phyloP scores from a whole-genome alignment of 2,113 vertebrate species.

The Campylomormyrus tamandua region DNA sequence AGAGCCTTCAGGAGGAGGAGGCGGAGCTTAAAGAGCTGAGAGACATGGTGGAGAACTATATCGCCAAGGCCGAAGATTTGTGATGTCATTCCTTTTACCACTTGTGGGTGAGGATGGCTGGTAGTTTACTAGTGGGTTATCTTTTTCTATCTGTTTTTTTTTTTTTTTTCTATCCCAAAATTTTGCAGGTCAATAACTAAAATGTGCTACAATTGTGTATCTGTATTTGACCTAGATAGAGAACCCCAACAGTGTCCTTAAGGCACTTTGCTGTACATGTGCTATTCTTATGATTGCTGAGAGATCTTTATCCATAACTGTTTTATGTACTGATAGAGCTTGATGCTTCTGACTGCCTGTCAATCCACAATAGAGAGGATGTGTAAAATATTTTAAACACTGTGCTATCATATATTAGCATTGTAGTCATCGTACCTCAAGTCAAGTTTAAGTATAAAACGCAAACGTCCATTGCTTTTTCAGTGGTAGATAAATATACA shows the following conservation, averaged over 20 bases:
- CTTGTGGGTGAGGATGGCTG: background rate
- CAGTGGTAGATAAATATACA: no score
- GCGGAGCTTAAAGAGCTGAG: slow-evolving; percentile 39
- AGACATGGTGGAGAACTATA: slow-evolving; percentile 43
- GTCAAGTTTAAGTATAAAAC: background rate
- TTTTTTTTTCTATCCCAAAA: background rate
- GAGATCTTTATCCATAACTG: no score
- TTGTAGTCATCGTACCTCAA: background rate
- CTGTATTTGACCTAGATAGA: no score
- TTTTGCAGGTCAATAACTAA: background rate
- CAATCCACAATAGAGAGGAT: no score
- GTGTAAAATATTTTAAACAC: no score
- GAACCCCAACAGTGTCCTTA: no score
- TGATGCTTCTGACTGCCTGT: no score
- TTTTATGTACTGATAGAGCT: no score
- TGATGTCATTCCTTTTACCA: background rate
- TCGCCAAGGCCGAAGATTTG: slow-evolving; percentile 25
- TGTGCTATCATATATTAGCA: background rate
- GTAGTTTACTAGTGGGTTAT: no score
- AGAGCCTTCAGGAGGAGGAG: slow-evolving; percentile 49
- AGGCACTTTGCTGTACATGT: background rate
- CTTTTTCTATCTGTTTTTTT: background rate
- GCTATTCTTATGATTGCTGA: background rate
- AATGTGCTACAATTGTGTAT: no score
- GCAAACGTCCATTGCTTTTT: no score